Evolutionary conservation across 2,797 vertebrate genomes (phyloP).

Genomic region (Hydrophis major): DNA sequence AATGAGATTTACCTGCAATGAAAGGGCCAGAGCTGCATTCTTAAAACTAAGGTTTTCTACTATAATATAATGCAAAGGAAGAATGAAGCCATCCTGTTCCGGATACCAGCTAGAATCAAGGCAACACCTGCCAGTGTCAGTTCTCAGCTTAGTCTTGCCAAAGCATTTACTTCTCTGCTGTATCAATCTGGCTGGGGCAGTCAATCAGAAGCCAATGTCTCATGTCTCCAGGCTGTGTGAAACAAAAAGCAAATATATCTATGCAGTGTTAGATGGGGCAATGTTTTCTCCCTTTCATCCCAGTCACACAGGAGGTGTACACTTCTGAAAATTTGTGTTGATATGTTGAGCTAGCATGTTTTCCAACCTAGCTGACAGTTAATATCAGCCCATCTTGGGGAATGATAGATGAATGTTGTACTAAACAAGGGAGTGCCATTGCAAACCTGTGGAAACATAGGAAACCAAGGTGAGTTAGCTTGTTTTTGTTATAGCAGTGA

Average conservation of each 20-base stretch:
- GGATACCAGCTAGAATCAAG: conserved; percentile 7
- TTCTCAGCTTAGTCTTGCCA: not conserved
- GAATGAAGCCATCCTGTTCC: not conserved
- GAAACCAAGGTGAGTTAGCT: not conserved
- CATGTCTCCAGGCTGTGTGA: not conserved
- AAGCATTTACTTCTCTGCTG: conserved; percentile 3
- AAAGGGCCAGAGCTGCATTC: conserved; percentile 1
- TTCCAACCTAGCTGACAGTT: not conserved
- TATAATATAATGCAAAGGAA: not conserved
- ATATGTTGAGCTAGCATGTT: conserved; percentile 9
- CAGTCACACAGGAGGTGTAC: not conserved
- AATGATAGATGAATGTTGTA: conserved; percentile 7
- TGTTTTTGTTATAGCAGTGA: too few species aligned
- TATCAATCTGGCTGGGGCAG: not conserved
- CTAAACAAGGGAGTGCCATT: not conserved
- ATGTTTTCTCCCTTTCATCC: conserved; percentile 1
- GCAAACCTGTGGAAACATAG: not conserved
- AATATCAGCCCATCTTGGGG: not conserved
- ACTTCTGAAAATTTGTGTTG: not conserved
- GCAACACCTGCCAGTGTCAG: conserved; percentile 12
- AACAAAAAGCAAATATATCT: conserved; percentile 3
- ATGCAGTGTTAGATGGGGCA: not conserved
- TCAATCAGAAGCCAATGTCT: not conserved
- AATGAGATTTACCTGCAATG: conserved; percentile 21
- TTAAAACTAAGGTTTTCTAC: conserved; percentile 3